phyloP scores from a whole-genome alignment of 2,113 vertebrate genomes.

The Pedetes capensis region DNA sequence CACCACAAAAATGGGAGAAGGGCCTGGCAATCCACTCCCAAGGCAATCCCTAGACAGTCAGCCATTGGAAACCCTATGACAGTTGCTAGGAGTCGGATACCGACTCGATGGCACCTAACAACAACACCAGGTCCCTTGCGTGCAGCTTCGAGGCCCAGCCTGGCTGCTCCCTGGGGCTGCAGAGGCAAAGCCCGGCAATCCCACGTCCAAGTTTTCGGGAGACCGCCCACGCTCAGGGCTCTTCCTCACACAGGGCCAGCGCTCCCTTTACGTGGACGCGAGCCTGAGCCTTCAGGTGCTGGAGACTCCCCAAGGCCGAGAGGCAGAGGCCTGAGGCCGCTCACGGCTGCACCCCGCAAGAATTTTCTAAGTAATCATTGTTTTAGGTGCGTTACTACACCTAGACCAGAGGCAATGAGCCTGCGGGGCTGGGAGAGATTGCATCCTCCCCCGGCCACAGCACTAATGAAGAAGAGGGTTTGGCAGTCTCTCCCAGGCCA shows the following conservation, averaged over 20 bases:
- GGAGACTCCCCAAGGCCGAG: not conserved
- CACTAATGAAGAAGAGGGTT: not conserved
- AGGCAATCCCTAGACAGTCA: too few species aligned
- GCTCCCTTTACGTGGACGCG: fast-evolving
- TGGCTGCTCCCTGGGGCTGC: not conserved
- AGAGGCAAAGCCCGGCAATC: fast-evolving
- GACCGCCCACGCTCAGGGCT: fast-evolving
- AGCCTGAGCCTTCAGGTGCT: not conserved
- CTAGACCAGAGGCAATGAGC: fast-evolving
- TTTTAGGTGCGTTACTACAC: fast-evolving
- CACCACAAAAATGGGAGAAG: too few species aligned
- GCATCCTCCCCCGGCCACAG: not conserved
- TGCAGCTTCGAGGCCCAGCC: too few species aligned
- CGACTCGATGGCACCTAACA: too few species aligned
- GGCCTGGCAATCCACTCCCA: too few species aligned
- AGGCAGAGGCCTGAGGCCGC: fast-evolving
- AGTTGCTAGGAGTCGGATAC: too few species aligned
- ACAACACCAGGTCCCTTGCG: too few species aligned
- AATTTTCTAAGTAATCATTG: fast-evolving
- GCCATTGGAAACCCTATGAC: too few species aligned
- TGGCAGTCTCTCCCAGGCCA: not conserved
- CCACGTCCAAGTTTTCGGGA: fast-evolving
- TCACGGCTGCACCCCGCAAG: fast-evolving
- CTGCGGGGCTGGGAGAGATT: fast-evolving
- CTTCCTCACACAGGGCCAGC: fast-evolving